Percentiles rank a stretch among this genome's conserved stretches.
These are phyloP conservation scores for Lucilia cuprina DNA, from an alignment of 1,140 invertebrate species.

Conservation along the genomic window DNA sequence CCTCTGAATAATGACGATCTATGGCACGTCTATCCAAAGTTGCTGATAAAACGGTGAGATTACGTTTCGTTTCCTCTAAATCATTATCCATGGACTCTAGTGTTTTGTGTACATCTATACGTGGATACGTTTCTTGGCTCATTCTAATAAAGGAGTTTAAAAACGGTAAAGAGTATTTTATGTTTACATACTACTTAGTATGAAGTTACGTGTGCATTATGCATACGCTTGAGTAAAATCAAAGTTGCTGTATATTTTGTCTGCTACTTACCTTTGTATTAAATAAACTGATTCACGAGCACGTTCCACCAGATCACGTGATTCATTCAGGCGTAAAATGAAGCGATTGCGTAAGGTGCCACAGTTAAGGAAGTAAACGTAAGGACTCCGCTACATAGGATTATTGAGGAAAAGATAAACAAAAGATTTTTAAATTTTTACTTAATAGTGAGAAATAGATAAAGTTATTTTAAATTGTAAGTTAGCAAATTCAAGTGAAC, in stretches of 20 bases:
- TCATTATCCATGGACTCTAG: constrained; percentile 55
- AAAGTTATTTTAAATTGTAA: no score
- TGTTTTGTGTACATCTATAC: constrained; percentile 54
- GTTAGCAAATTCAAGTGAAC: not conserved
- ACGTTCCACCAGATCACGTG: constrained; percentile 58
- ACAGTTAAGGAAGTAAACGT: constrained; percentile 60
- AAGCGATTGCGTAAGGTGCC: constrained; percentile 60
- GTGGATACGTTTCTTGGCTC: constrained; percentile 60
- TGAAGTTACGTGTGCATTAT: not conserved
- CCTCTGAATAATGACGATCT: constrained; percentile 74
- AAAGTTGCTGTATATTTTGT: not conserved
- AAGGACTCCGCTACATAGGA: constrained; percentile 52
- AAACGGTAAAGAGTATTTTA: not conserved
- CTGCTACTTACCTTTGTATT: constrained; percentile 50
- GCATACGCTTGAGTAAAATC: not conserved
- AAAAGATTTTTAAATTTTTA: not conserved
- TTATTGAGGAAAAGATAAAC: constrained; percentile 12
- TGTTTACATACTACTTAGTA: not conserved
- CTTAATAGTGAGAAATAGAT: no score
- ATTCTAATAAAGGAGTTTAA: constrained; percentile 44
- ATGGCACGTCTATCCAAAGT: constrained; percentile 74
- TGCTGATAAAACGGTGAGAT: constrained; percentile 65
- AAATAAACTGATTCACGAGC: constrained; percentile 56
- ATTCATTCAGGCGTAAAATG: constrained; percentile 59
- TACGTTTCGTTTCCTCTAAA: constrained; percentile 54